A percentile compares a stretch with the other conserved stretches of the same genome.
phyloP scores from a whole-genome alignment of 37 sponge, comb jelly and placozoan species.

The Chondrilla cf. caribensis region DNA sequence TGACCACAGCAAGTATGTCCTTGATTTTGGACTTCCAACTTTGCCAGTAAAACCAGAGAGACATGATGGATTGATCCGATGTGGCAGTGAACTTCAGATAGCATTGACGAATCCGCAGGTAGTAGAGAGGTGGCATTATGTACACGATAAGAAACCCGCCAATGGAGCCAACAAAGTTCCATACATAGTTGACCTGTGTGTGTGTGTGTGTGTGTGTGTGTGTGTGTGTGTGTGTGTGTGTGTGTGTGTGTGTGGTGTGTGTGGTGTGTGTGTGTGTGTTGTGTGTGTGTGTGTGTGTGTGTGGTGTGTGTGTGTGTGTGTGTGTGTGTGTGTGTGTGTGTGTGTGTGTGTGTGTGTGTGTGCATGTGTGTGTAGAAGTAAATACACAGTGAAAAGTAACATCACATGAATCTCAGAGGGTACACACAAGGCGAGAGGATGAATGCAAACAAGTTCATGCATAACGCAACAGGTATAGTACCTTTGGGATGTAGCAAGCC shows the following conservation, averaged over 20 bases:
- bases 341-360: too few relatives aligned
- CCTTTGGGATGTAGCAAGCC: slow-evolving; percentile 68
- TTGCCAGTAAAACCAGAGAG: background rate
- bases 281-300: too few relatives aligned
- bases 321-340: too few relatives aligned
- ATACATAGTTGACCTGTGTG: slow-evolving; percentile 59
- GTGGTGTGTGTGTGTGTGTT: too few relatives aligned
- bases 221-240: slow-evolving; percentile 4
- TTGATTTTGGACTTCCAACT: background rate
- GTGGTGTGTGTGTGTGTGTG: too few relatives aligned
- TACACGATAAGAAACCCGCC: slow-evolving; percentile 68
- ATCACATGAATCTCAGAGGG: too few relatives aligned
- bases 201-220: background rate
- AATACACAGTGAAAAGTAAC: too few relatives aligned
- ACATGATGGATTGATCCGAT: background rate
- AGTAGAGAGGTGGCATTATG: slow-evolving; percentile 73
- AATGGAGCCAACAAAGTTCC: slow-evolving; percentile 76
- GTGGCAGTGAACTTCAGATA: slow-evolving; percentile 1
- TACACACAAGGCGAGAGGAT: too few relatives aligned
- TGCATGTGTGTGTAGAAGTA: too few relatives aligned
- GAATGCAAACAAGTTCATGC: background rate
- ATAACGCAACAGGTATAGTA: too few relatives aligned
- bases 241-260: too few relatives aligned
- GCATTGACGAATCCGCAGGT: slow-evolving; percentile 52
- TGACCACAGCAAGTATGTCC: slow-evolving; percentile 33